These are phyloP conservation scores for Rhinolophus ferrumequinum DNA, from an alignment of 2,113 vertebrate genomes.

Conservation along the genomic window DNA sequence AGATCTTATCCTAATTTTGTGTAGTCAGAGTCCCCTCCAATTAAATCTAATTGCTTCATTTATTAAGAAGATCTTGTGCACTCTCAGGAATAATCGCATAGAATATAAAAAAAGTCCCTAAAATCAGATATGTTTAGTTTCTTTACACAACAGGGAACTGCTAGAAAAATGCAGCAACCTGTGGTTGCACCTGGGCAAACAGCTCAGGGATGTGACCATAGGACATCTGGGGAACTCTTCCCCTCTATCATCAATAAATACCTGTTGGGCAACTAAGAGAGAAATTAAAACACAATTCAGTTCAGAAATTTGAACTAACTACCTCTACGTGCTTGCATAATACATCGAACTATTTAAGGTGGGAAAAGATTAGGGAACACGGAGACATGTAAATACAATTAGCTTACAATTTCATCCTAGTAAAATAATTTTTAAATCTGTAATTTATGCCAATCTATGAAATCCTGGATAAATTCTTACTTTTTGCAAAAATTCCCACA, in stretches of 20 bases:
- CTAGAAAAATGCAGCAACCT: neutral
- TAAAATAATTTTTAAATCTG: neutral
- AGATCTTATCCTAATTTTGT: neutral
- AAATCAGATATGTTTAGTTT: neutral
- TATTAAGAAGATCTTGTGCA: neutral
- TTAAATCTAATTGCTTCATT: neutral
- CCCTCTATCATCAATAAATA: neutral
- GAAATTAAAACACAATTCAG: neutral
- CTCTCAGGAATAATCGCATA: neutral
- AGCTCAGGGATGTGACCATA: neutral
- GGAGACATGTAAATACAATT: neutral
- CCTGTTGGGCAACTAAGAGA: neutral
- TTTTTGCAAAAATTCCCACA: neutral
- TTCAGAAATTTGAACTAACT: neutral
- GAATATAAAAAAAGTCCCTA: neutral
- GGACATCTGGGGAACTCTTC: neutral
- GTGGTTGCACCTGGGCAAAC: neutral
- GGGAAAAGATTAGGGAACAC: neutral
- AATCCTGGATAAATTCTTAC: neutral
- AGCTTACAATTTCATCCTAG: neutral
- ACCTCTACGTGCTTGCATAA: neutral
- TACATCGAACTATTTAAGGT: neutral
- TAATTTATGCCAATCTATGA: neutral
- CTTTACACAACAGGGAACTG: neutral
- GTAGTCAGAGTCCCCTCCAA: neutral